Evolutionary conservation across 2,888 invertebrate species (phyloP), one percentile per base, ranked within the genome.

Genomic region (Cryptocephalus moraei): DNA sequence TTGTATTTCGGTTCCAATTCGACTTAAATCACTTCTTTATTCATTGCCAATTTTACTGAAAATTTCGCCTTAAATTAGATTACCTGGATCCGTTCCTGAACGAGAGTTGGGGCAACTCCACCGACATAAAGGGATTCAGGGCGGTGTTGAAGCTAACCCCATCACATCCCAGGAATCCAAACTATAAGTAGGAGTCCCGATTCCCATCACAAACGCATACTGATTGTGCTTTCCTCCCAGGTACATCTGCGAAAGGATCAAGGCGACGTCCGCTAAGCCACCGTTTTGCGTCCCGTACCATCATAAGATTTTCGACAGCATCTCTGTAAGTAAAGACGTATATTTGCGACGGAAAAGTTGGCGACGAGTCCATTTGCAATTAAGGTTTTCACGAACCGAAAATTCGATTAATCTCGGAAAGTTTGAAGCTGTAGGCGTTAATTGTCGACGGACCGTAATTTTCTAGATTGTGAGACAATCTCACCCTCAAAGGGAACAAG

Each of bases 251-350:
- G 77, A 81, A 57, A 76, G 81, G 71, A 86, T 88, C 14, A 78
- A 82, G 44, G 76, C 80, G 34, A 76, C 81, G 40, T 86, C 86
- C 0, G 79, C 82, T 0, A 76, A 77, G 54, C 76, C 81, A 3
- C 88, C 88, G 0, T 89, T 89, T 68, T 81, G 82, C 59, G 85
- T 88, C 34, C 88, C 88, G 0, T 85, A 83, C 67, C 86, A 88
- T 65, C 80, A 81, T 57, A 78, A 77, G 59, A 80, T 88, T 45
- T 86, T 84, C 57, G 79, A 84, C 58, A 81, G 81, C 50, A 77
- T 82, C 40, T 81, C 81, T 64, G 86, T 82, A 68, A 77, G 78
- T 73, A 49, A 42, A 9, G 6, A 22, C 22, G 22, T 22, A 22
- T 22, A 22, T 22, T 22, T 22, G 22, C 22, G 3, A 6, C 22